Conservation (phyloP, 1,140 invertebrate genomes). For the Hycleus phaleratus region DNA sequence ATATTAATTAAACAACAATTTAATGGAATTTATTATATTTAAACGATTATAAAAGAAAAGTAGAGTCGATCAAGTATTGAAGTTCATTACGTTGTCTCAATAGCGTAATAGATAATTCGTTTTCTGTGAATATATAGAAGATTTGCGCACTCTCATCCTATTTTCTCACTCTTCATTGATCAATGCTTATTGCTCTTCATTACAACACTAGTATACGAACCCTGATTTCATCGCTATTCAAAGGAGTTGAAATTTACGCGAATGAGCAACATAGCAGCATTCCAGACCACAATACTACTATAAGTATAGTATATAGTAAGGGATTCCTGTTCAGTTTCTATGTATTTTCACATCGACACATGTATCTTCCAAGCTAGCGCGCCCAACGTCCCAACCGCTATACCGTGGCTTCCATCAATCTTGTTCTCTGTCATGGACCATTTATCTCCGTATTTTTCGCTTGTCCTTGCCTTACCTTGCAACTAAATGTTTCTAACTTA, state of each 20-base stretch:
- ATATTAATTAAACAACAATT: too few relatives aligned
- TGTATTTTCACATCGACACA: conserved; percentile 30
- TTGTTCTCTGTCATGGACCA: conserved; percentile 34
- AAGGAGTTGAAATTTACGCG: conserved; percentile 7
- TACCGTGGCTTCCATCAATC: conserved; percentile 30
- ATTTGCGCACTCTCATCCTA: not conserved
- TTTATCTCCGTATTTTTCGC: conserved; percentile 36
- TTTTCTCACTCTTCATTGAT: conserved; percentile 9
- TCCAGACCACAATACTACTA: conserved; percentile 21
- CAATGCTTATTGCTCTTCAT: conserved; percentile 12
- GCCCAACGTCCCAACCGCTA: conserved; percentile 16
- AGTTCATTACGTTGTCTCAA: conserved; percentile 18
- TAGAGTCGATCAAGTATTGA: conserved; percentile 9
- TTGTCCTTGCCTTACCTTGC: conserved; percentile 28
- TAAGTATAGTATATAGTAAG: conserved; percentile 14
- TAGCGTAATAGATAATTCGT: conserved; percentile 12
- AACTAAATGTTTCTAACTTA: conserved; percentile 21
- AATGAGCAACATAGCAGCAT: conserved; percentile 17
- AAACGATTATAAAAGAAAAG: too few relatives aligned
- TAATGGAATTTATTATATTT: too few relatives aligned
- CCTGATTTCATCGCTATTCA: conserved; percentile 15
- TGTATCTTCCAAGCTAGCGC: conserved; percentile 26
- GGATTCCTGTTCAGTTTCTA: conserved; percentile 18
- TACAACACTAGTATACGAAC: conserved; percentile 9
- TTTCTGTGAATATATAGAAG: conserved; percentile 1